Evolutionary conservation across 2,888 invertebrate species (phyloP).

Genomic region (Phyllotreta cruciferae): DNA sequence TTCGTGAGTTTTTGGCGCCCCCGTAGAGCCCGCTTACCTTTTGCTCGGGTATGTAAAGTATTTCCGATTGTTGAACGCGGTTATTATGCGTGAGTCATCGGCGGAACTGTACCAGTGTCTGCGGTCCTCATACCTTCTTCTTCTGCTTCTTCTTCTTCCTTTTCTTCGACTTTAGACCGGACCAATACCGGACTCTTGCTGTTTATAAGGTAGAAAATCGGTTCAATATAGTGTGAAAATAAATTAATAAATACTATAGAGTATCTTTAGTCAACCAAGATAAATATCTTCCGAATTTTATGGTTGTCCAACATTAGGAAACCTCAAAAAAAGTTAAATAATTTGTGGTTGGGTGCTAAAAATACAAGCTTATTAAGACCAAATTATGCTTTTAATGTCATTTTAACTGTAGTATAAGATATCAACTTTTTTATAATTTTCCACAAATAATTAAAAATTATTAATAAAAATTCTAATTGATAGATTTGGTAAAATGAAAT

Average conservation of each 20-base stretch:
- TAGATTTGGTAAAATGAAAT: no score
- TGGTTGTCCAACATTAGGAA: neutral
- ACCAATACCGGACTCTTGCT: constrained; percentile 2
- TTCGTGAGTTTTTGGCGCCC: neutral
- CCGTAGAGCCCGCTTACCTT: constrained; percentile 25
- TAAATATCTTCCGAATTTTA: neutral
- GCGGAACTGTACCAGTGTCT: constrained; percentile 35
- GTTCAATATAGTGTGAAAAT: neutral
- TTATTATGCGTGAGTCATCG: constrained; percentile 31
- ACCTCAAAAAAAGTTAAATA: no score
- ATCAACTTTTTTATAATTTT: no score
- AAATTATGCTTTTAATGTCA: no score
- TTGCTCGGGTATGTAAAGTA: constrained; percentile 39
- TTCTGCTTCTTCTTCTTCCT: neutral
- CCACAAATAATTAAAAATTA: no score
- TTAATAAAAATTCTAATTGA: no score
- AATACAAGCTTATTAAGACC: no score
- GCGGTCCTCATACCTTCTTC: constrained; percentile 28
- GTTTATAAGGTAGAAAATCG: no score
- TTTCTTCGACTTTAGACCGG: constrained; percentile 10
- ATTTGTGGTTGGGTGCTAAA: no score
- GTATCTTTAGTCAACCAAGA: neutral
- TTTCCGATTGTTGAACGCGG: constrained; percentile 36
- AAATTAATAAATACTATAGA: neutral
- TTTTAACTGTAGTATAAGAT: no score